Base-by-base conservation (phyloP, 2,113 vertebrate species). In the Andinoacara biseriatus region DNA sequence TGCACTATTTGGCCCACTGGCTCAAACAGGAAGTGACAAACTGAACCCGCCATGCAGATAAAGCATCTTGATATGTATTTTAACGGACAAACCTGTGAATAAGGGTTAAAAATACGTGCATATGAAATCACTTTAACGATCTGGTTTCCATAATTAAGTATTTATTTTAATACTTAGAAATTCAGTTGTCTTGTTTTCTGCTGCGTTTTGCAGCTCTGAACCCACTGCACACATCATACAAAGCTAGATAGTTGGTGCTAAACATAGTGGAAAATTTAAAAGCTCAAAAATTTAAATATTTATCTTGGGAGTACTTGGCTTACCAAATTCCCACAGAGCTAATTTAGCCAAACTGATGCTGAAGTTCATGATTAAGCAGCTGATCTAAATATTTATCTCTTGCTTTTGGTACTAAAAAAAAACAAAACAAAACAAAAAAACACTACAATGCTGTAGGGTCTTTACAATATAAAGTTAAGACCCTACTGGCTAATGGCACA, bases 21-120 rank as follows among this genome's bases (percentile, higher is more conserved):
- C 24, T 79, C 56, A 80, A 82, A 92, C n/a, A 82, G 63, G 56
- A 87, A 76, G 77, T 78, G 65, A 86, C 60, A 86, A 65, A 56
- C 20, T 74, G 31, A 88, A 49, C 58, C 40, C 38, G 22, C 22
- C 14, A 2, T 10, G 35, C 31, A 57, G 52, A 62, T 10, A n/a
- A 65, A 18, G 67, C 29, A 80, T 63, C 58, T 56, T 1, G 1
- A 67, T 79, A 57, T 63, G 9, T 35, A 67, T 54, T 74, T 74
- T 72, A 81, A 58, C 9, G 8, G 43, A 61, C 20, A 52, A 31
- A 31, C 24, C 43, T 7, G 17, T 31, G 26, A 3, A 3, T 52
- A 8, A 72, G 17, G 10, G 46, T 72, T 72, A 72, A 52, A 3
- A 69, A 46, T 52, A n/a, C 1, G 10, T 7, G 9, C 54, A 22